These are phyloP conservation scores for Tachysurus vachellii DNA, from an alignment of 2,113 vertebrate species.

Conservation along the genomic window DNA sequence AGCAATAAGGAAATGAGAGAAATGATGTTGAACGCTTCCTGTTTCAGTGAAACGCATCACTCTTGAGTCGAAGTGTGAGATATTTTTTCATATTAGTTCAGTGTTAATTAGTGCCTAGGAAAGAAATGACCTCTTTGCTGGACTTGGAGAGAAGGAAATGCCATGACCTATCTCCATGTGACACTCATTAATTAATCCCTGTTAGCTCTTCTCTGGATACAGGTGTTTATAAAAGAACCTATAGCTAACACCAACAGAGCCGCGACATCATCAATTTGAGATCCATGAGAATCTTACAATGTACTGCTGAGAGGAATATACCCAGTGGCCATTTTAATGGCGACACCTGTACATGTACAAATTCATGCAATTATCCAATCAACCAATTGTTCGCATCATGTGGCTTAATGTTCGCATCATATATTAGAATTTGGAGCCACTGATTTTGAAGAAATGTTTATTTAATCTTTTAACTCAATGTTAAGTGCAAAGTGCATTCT, in stretches of 20 bases:
- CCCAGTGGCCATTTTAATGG: background rate
- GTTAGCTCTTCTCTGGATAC: slow-evolving; percentile 13
- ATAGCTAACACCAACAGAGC: background rate
- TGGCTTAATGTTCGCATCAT: background rate
- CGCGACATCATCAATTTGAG: slow-evolving; percentile 17
- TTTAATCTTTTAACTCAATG: background rate
- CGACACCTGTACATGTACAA: background rate
- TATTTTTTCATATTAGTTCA: background rate
- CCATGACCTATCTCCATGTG: slow-evolving; percentile 37
- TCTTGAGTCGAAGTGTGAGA: background rate
- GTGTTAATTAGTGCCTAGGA: slow-evolving; percentile 40
- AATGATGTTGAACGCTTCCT: background rate
- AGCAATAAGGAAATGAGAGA: background rate
- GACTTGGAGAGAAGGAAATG: slow-evolving; percentile 40
- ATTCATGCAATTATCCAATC: background rate
- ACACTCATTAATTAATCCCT: slow-evolving; percentile 41
- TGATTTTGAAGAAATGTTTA: background rate
- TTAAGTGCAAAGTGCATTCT: background rate
- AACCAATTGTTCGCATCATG: background rate
- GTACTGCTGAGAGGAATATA: background rate
- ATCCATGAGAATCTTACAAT: background rate
- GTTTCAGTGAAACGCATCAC: background rate
- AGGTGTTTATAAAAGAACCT: background rate
- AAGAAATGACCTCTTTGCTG: background rate
- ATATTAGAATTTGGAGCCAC: background rate